These are phyloP conservation scores for Lacerta bilineata DNA, from an alignment of 2,797 vertebrate genomes.

Conservation along the genomic window DNA sequence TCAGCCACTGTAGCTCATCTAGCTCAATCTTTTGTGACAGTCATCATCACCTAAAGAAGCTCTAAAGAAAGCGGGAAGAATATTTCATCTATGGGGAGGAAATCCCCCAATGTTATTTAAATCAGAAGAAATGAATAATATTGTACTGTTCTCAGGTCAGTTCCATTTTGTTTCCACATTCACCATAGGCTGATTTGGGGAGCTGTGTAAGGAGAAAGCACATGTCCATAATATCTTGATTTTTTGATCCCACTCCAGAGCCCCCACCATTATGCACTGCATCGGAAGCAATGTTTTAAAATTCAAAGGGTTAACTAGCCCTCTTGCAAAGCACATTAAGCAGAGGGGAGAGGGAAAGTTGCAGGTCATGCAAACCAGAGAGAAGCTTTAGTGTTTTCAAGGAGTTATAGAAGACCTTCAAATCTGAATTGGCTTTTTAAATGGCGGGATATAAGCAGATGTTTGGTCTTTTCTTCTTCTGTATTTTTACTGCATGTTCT, in stretches of 20 bases:
- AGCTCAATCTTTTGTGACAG: not conserved
- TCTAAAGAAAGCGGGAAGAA: not conserved
- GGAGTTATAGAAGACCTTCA: not conserved
- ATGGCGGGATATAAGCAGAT: not conserved
- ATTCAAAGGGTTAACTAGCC: not conserved
- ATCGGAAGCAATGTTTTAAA: not conserved
- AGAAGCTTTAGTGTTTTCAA: not conserved
- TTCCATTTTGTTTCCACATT: not conserved
- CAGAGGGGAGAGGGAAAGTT: no score
- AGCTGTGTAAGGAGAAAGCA: not conserved
- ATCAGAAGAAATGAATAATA: not conserved
- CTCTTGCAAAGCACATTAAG: not conserved
- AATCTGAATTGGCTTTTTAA: not conserved
- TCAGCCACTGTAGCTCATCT: slow-evolving; percentile 8
- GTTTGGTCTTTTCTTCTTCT: not conserved
- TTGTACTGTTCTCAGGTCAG: not conserved
- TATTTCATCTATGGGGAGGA: not conserved
- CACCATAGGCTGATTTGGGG: not conserved
- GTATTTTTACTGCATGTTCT: not conserved
- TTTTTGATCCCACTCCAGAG: not conserved
- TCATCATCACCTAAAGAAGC: not conserved
- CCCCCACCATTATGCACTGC: not conserved
- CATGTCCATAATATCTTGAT: not conserved
- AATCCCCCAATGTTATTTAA: not conserved
- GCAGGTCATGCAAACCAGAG: not conserved